Percentiles rank a stretch among this genome's conserved stretches.
Conservation (phyloP, 2,888 invertebrate species). For the Pogonocherus hispidulus region DNA sequence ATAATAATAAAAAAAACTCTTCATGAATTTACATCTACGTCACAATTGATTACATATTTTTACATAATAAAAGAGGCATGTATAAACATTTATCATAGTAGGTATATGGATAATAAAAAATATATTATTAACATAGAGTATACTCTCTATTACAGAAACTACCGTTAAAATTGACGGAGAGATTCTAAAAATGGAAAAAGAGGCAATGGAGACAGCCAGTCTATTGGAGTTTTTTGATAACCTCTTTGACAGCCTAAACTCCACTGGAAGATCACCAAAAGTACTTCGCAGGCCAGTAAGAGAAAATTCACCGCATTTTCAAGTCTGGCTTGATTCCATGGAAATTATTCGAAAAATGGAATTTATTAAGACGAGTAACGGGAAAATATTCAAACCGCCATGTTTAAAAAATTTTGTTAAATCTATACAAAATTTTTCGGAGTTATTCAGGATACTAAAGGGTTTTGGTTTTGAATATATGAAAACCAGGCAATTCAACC, state of each 20-base stretch:
- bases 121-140: no score
- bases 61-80: no score
- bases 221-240: neutral
- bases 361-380: neutral
- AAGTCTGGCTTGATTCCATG: neutral
- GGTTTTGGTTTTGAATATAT: neutral
- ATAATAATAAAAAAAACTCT: no score
- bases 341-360: neutral
- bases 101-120: no score
- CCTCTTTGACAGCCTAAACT: no score
- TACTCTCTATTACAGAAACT: no score
- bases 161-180: neutral
- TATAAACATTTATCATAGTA: no score
- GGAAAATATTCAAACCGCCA: neutral
- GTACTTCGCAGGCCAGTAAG: no score
- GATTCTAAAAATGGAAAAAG: neutral
- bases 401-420: neutral
- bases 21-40: no score
- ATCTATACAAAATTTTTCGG: neutral
- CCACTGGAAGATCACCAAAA: no score
- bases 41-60: no score
- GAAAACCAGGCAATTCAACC: neutral
- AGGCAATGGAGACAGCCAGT: slow-evolving; percentile 5
- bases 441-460: neutral
- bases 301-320: no score